These are phyloP conservation scores for Pollenia angustigena DNA, from an alignment of 2,888 invertebrate genomes.

Conservation along the genomic window DNA sequence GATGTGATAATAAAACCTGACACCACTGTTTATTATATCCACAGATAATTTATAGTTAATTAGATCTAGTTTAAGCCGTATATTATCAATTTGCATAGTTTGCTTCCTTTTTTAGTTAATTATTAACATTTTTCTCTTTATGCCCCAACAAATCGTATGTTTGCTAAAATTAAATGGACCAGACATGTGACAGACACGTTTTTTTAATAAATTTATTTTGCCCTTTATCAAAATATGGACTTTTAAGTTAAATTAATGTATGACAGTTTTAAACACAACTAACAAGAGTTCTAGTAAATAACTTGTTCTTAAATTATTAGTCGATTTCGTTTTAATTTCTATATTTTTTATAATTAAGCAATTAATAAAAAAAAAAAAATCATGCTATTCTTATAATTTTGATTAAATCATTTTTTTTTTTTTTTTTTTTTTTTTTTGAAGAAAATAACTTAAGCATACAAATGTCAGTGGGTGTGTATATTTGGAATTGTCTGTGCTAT, in stretches of 20 bases:
- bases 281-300: background rate
- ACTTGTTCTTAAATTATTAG: no score
- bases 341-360: background rate
- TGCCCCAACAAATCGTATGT: no score
- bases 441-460: background rate
- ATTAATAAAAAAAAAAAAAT: no score
- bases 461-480: constrained; percentile 33
- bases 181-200: constrained; percentile 7
- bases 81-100: no score
- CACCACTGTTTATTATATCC: no score
- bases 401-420: background rate
- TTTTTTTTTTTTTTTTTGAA: no score
- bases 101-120: no score
- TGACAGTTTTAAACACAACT: background rate
- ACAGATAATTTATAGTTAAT: no score
- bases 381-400: background rate
- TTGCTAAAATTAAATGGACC: background rate
- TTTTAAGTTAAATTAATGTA: background rate
- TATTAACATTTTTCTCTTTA: no score
- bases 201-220: background rate
- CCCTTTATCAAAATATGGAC: constrained; percentile 8
- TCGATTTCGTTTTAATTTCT: background rate
- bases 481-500: constrained; percentile 6
- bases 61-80: no score
- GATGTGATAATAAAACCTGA: no score